Evolutionary conservation across 2,113 vertebrate genomes (phyloP).

Genomic region (Antechinus flavipes): DNA sequence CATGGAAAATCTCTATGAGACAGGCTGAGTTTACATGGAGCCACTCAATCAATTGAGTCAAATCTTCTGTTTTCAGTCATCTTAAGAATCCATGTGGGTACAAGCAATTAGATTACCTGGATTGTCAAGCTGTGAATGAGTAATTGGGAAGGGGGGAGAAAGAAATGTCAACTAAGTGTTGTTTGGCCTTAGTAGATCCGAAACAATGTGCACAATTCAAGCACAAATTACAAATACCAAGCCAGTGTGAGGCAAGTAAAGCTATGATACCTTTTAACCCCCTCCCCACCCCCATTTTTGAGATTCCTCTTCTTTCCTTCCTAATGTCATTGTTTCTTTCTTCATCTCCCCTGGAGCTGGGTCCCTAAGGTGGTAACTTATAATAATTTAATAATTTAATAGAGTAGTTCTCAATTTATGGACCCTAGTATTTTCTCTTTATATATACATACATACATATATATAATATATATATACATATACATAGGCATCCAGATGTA

Average conservation of each 20-base stretch:
- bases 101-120: neutral
- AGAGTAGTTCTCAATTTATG: neutral
- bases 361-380: neutral
- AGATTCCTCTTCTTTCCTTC: neutral
- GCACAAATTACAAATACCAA: neutral
- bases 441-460: no score
- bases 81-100: neutral
- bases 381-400: neutral
- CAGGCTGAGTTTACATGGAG: neutral
- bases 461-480: no score
- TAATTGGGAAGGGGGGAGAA: neutral
- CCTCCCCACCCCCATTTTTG: neutral
- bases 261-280: neutral
- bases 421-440: neutral
- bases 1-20: neutral
- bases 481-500: neutral
- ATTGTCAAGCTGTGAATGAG: neutral
- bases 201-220: neutral
- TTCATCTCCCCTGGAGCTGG: neutral
- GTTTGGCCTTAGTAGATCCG: neutral
- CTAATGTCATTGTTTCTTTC: neutral
- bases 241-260: neutral
- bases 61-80: constrained; percentile 20
- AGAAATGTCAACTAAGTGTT: constrained; percentile 9
- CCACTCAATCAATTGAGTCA: constrained; percentile 9